Evolutionary conservation across 2,797 vertebrate genomes (phyloP).

Genomic region (Iguana delicatissima): DNA sequence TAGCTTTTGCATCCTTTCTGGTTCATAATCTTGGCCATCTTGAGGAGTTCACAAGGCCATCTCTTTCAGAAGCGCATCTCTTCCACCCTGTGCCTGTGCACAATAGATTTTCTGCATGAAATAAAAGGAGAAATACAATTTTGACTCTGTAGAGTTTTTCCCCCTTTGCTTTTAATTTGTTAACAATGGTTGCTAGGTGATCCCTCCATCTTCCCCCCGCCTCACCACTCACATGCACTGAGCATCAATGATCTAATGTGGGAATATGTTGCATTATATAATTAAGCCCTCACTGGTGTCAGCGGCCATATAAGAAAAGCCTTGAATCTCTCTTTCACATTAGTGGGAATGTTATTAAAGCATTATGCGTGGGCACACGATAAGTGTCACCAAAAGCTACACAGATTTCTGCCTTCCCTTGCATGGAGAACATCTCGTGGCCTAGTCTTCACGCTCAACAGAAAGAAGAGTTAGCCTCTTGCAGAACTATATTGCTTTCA

Average conservation of each 20-base stretch:
- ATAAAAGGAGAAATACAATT: slow-evolving; percentile 68
- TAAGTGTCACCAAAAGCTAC: background rate
- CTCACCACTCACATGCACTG: slow-evolving; percentile 18
- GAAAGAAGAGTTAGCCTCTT: background rate
- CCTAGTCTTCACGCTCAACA: background rate
- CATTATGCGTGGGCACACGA: background rate
- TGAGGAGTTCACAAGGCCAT: slow-evolving; percentile 27
- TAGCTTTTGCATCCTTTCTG: too few species aligned
- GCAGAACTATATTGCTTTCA: background rate
- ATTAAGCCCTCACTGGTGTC: slow-evolving; percentile 67
- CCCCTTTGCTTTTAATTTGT: slow-evolving; percentile 70
- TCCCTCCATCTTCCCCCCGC: slow-evolving; percentile 46
- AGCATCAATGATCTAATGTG: slow-evolving; percentile 67
- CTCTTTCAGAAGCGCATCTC: slow-evolving; percentile 32
- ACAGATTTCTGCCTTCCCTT: background rate
- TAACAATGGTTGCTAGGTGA: slow-evolving; percentile 77
- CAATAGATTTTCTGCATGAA: slow-evolving; percentile 63
- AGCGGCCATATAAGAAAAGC: slow-evolving; percentile 54
- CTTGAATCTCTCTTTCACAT: slow-evolving; percentile 50
- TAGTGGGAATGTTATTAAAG: slow-evolving; percentile 54
- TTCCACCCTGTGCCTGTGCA: slow-evolving; percentile 57
- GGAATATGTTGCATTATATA: slow-evolving; percentile 72
- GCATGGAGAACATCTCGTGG: background rate
- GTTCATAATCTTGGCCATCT: background rate
- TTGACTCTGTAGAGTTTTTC: slow-evolving; percentile 66